Evolutionary conservation across 2,888 invertebrate species (phyloP).

Genomic region (Sycophila texana): DNA sequence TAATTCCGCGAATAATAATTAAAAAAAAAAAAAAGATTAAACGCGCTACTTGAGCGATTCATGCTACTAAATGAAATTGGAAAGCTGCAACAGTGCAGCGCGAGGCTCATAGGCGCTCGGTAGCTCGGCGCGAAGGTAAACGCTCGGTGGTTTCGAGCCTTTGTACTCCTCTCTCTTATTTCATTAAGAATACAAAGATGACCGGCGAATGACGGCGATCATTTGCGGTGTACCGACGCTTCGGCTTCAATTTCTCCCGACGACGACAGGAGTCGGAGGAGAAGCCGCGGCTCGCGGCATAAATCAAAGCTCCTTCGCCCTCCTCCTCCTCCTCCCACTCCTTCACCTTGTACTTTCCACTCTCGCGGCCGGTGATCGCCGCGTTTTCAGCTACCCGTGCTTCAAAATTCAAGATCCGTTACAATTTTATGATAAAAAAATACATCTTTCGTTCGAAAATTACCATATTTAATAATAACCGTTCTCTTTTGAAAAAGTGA

Average conservation of each 20-base stretch:
- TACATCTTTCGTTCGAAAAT: too few relatives aligned
- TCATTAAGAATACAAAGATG: slow-evolving; percentile 55
- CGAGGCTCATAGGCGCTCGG: slow-evolving; percentile 8
- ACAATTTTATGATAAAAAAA: too few relatives aligned
- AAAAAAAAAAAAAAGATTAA: background rate
- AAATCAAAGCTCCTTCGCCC: slow-evolving; percentile 46
- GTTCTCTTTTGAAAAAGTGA: too few relatives aligned
- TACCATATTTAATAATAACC: too few relatives aligned
- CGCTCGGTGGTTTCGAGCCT: slow-evolving; percentile 29
- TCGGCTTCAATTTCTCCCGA: slow-evolving; percentile 46
- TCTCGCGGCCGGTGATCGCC: background rate
- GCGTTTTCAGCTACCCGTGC: too few relatives aligned
- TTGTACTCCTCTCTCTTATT: slow-evolving; percentile 49
- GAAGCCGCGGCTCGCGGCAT: slow-evolving; percentile 35
- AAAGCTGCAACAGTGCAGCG: slow-evolving; percentile 13
- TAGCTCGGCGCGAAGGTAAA: background rate
- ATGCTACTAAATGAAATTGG: background rate
- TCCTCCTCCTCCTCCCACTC: slow-evolving; percentile 1
- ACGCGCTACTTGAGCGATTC: background rate
- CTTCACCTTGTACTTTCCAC: background rate
- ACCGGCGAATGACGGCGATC: slow-evolving; percentile 44
- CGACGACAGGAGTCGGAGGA: background rate
- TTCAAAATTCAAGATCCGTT: too few relatives aligned
- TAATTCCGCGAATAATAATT: background rate
- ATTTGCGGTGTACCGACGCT: slow-evolving; percentile 51